A percentile compares a stretch with the other conserved stretches of the same genome.
Conservation (phyloP, 2,797 vertebrate genomes). For the Hirundo rustica region DNA sequence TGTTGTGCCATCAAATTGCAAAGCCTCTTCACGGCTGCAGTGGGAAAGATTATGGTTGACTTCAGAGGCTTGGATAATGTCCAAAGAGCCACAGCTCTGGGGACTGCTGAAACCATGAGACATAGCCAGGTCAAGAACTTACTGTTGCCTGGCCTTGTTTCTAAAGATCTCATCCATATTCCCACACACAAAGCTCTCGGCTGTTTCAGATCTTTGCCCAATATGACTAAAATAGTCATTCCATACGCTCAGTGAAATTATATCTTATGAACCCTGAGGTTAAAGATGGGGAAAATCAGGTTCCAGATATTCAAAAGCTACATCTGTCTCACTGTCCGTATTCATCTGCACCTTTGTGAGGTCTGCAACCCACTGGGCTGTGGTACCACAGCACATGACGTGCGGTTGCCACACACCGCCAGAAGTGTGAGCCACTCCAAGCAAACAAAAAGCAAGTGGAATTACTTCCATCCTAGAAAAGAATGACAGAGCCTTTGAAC, state of each 20-base stretch:
- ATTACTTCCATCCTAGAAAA: neutral
- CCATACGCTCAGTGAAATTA: neutral
- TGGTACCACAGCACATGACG: neutral
- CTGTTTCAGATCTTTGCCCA: neutral
- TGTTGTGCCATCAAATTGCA: neutral
- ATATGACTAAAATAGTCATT: neutral
- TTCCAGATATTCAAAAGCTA: neutral
- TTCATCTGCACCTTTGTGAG: neutral
- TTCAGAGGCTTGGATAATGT: slow-evolving; percentile 10
- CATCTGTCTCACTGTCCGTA: neutral
- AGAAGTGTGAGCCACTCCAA: neutral
- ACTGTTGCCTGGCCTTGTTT: neutral
- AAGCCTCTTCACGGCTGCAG: neutral
- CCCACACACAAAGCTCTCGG: neutral
- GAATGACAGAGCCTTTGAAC: neutral
- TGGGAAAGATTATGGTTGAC: slow-evolving; percentile 21
- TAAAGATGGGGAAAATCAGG: neutral
- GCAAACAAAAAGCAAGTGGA: neutral
- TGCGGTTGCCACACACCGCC: accelerated
- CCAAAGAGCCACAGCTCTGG: slow-evolving; percentile 32
- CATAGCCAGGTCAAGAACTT: slow-evolving; percentile 43
- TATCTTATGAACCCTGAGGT: neutral
- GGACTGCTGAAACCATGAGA: slow-evolving; percentile 37
- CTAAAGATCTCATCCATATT: neutral
- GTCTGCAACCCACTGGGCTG: neutral